Conservation (phyloP, 1,140 invertebrate species). For the Mercenaria mercenaria region DNA sequence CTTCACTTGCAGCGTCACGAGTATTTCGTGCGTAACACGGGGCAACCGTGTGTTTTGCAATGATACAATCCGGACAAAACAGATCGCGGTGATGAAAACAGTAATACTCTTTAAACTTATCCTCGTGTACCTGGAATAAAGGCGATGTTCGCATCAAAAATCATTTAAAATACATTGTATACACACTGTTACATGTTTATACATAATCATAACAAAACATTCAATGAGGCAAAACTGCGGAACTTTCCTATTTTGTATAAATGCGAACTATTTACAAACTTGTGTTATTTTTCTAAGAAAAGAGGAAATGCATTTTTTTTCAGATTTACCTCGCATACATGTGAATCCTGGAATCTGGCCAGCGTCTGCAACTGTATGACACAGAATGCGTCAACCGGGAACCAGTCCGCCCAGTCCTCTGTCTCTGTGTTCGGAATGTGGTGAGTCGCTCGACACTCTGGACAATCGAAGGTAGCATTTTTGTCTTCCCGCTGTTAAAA, state of each 20-base stretch:
- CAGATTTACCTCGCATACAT: constrained; percentile 62
- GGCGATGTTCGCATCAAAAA: too few species aligned
- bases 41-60: constrained; percentile 43
- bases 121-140: constrained; percentile 34
- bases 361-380: constrained; percentile 58
- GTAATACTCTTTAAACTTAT: constrained; percentile 65
- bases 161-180: too few species aligned
- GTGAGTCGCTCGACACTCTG: constrained; percentile 50
- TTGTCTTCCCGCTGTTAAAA: constrained; percentile 33
- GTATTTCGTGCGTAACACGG: constrained; percentile 53
- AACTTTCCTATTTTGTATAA: too few species aligned
- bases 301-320: too few species aligned
- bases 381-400: constrained; percentile 62
- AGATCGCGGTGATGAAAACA: constrained; percentile 61
- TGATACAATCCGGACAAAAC: constrained; percentile 61
- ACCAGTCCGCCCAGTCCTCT: constrained; percentile 61
- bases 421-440: constrained; percentile 51
- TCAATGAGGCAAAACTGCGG: too few species aligned
- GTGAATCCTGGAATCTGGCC: constrained; percentile 56
- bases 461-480: constrained; percentile 50
- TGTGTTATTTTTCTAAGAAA: too few species aligned
- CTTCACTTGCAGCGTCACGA: constrained; percentile 40
- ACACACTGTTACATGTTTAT: too few species aligned
- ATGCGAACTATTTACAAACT: too few species aligned
- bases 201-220: too few species aligned